Evolutionary conservation across 2,113 vertebrate genomes (phyloP).

Genomic region (human): GRCh38 chr13:70783501-70784000

Average conservation of each 20-base stretch:
- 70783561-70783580: not conserved
- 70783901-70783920: slow-evolving; percentile 30
- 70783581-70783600: not conserved
- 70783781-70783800: not conserved
- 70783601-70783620: not conserved
- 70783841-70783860: not conserved
- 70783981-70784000: not conserved
- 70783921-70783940: not conserved
- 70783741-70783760: not conserved
- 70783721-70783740: not conserved
- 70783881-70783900: slow-evolving; percentile 14
- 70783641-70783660: not conserved
- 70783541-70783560: not conserved
- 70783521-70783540: not conserved
- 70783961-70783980: not conserved
- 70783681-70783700: not conserved
- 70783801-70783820: not conserved
- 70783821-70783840: not conserved
- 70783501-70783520: not conserved
- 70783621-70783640: not conserved
- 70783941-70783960: slow-evolving; percentile 23
- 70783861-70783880: not conserved
- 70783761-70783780: not conserved
- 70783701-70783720: not conserved
- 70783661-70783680: not conserved